These are phyloP conservation scores for Emydocephalus ijimae DNA, from an alignment of 2,113 vertebrate species.

Conservation along the genomic window DNA sequence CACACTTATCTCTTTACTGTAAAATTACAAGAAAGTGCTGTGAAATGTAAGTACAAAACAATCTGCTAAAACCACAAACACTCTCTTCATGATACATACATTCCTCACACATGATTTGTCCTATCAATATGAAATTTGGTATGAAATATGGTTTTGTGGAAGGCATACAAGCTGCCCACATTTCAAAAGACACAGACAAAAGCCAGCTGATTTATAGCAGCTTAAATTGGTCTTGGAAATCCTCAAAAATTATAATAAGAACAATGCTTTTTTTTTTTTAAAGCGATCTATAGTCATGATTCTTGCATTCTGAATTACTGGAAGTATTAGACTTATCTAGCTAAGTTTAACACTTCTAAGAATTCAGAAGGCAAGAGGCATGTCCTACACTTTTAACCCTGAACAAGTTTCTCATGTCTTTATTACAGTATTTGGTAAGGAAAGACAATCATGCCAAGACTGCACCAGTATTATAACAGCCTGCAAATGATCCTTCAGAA, in stretches of 20 bases:
- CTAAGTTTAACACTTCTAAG: neutral
- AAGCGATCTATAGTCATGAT: neutral
- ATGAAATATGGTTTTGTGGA: neutral
- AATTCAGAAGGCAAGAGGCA: neutral
- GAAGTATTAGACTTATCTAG: neutral
- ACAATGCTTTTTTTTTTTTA: neutral
- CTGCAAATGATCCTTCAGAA: neutral
- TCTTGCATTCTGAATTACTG: neutral
- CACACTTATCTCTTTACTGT: neutral
- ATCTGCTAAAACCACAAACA: slow-evolving; percentile 9
- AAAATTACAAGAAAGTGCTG: neutral
- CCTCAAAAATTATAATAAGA: neutral
- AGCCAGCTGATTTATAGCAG: neutral
- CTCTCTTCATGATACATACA: neutral
- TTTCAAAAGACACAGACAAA: neutral
- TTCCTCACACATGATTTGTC: slow-evolving; percentile 1
- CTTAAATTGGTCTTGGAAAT: neutral
- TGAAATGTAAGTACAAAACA: neutral
- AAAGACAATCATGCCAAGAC: neutral
- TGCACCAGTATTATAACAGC: neutral
- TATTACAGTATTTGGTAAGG: neutral
- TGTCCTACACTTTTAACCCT: neutral
- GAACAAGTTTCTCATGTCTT: neutral
- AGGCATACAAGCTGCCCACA: neutral
- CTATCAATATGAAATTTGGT: slow-evolving; percentile 6